These are phyloP conservation scores for Scolopax rusticola DNA, from an alignment of 2,797 vertebrate species.

Conservation along the genomic window DNA sequence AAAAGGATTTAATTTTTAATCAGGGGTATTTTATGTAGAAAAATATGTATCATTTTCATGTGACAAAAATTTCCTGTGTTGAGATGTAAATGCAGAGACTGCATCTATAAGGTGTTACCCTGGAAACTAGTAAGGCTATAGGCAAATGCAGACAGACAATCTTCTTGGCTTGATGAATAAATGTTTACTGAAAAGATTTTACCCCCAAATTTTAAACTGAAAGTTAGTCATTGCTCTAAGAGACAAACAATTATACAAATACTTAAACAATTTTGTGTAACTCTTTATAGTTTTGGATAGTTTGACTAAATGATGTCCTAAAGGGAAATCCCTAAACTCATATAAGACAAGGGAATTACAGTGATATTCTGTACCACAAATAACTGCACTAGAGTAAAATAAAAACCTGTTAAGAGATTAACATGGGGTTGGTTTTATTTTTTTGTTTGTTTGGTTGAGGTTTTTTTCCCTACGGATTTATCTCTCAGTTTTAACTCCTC, in stretches of 20 bases:
- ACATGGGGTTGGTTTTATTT: not conserved
- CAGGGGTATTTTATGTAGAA: slow-evolving; percentile 49
- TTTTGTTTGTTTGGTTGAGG: too few relatives aligned
- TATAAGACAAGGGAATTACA: not conserved
- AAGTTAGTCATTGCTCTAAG: not conserved
- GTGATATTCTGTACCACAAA: not conserved
- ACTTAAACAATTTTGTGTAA: not conserved
- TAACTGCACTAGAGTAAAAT: not conserved
- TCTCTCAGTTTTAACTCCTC: not conserved
- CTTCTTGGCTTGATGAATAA: not conserved
- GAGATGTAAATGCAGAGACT: slow-evolving; percentile 5
- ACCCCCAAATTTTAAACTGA: not conserved
- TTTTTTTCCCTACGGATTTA: not conserved
- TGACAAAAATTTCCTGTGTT: slow-evolving; percentile 16
- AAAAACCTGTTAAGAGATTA: not conserved
- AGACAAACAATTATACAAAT: not conserved
- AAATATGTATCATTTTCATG: slow-evolving; percentile 55
- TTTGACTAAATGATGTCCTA: not conserved
- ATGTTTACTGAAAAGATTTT: not conserved
- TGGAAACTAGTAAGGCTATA: not conserved
- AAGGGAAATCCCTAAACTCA: not conserved
- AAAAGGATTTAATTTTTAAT: slow-evolving; percentile 75
- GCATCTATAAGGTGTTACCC: not conserved
- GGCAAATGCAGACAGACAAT: not conserved
- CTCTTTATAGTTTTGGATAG: not conserved